Evolutionary conservation across 2,888 invertebrate species (phyloP), one percentile per base, ranked within the genome.

Genomic region (Mythimna pallens): DNA sequence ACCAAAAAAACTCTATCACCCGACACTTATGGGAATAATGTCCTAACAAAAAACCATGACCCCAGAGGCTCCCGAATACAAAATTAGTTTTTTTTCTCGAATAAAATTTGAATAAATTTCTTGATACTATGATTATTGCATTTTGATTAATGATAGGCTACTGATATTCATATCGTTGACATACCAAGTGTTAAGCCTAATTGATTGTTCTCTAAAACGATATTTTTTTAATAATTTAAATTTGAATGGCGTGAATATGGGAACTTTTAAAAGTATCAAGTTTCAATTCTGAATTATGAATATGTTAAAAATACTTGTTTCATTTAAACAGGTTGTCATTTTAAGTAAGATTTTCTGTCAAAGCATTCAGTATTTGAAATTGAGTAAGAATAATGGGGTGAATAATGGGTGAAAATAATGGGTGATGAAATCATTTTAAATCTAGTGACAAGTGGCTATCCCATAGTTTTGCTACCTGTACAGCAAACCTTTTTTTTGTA

Each of bases 121-220:
- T 80, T 70, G 80, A 79, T 75, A 76, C 73, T 84, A 20, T 75
- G 73, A 80, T 78, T 80, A 82, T 82, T 78, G 78, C 69, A 75
- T 61, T 81, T 74, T 85, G 86, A 85, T 85, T 76, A 86, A 85
- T 85, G 86, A 72, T 78, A 62, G 63, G 58, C 30, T 59, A 66
- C 66, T 6, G 68, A 72, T 73, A 67, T 57, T 34, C 58, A 54
- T 85, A 75, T 84, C 89, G 93, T 88, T 93, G 93, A 93, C 92
- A 89, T 78, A 83, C 82, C 83, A 86, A 86, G 90, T 91, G 91
- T 92, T 93, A 93, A 93, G 83, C 88, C 87, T 88, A 91, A 93
- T 92, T 92, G 92, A 94, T 94, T 91, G 87, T 89, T 78, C 87
- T 90, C 72, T 85, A 85, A 90, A 92, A 82, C 82, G 77, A 17